Evolutionary conservation across 2,113 vertebrate genomes (phyloP).

Genomic region (Phaethon lepturus): DNA sequence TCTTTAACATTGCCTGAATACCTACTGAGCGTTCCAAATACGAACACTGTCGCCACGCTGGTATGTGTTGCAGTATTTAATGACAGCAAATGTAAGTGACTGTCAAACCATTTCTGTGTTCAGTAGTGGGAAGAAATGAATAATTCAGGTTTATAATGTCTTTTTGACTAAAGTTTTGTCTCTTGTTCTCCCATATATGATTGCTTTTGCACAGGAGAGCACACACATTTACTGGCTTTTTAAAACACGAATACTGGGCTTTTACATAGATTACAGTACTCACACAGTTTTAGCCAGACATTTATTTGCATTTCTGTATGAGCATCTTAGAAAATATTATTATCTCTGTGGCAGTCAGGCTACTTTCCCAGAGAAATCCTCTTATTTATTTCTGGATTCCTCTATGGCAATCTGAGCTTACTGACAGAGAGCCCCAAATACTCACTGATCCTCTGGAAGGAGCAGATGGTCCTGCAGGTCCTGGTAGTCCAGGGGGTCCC

Average conservation of each 20-base stretch:
- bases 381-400: background rate
- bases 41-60: background rate
- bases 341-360: background rate
- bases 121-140: background rate
- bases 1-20: background rate
- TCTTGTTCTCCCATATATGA: background rate
- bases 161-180: background rate
- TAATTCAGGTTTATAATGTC: background rate
- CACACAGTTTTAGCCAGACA: background rate
- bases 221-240: background rate
- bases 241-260: background rate
- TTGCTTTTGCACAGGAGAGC: background rate
- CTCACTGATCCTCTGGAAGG: conserved; percentile 61
- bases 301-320: background rate
- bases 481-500: conserved; percentile 82
- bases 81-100: background rate
- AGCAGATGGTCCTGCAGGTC: conserved; percentile 63
- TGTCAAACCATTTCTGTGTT: background rate
- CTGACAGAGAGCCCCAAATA: conserved; percentile 48
- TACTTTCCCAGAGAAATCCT: background rate
- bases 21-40: background rate
- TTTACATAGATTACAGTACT: background rate
- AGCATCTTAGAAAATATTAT: background rate
- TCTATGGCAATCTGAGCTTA: background rate
- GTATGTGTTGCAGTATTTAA: background rate